Base-by-base conservation (phyloP, 2,113 vertebrate species). In the Ptilonorhynchus violaceus region DNA sequence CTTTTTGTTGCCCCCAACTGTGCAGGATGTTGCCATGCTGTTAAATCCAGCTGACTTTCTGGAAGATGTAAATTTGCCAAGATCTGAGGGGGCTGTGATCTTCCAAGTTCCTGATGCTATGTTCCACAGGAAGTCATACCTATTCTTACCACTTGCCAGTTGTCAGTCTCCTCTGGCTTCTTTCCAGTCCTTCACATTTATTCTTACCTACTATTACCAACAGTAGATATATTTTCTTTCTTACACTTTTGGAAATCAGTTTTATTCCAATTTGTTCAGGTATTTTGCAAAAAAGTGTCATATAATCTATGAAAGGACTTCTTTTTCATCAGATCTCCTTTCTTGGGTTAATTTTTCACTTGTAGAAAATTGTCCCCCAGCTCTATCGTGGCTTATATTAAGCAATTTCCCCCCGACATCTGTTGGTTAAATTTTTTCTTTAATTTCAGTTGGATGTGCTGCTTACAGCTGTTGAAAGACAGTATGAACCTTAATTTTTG, bases 11-110 rank as follows among this genome's bases (percentile, higher is more conserved):
- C 72, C 63, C 89, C 97, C 93, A 95, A 4, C 97, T 89, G 93
- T 94, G 94, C 91, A 96, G 95, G 92, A 96, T 93, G 88, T 64
- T 96, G 52, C 76, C 96, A 93, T 85, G 94, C 97, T 97, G 95
- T 95, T 96, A 96, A 94, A 97, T 94, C 85, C 95, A 96, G 87
- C 95, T 96, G 92, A 97, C 82, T 97, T 97, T 94, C 79, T 95
- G 82, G 94, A 96, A 97, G 91, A 97, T 91, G 92, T 59, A 96
- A 94, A 96, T 96, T 96, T 96, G 59, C 90, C 58, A 93, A 72
- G 87, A 96, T 95, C 89, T 95, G 87, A 94, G 73, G 44, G 72
- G 21, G 9, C 80, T 91, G 63, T 76, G 88, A 92, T 95, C 86
- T 89, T 96, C 89, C 76, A 88, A 87, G 69, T 53, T 96, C 91